Conservation (phyloP, 2,888 invertebrate species). For the Uloborus plumipes region DNA sequence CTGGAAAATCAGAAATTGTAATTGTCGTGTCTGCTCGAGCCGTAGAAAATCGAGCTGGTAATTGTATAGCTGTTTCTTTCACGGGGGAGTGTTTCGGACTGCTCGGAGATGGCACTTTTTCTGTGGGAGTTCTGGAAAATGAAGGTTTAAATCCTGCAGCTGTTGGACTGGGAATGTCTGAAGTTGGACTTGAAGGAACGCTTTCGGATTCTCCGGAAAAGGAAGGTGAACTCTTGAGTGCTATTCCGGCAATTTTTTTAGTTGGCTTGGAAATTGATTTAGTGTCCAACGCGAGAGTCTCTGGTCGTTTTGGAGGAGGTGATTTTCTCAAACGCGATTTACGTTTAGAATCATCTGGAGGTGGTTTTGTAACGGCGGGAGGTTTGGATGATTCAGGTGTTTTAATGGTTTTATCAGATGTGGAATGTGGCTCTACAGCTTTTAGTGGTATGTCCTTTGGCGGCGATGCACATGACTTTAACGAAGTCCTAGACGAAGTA, state of each 20-base stretch:
- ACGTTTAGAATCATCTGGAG: not conserved
- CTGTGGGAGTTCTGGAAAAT: constrained; percentile 22
- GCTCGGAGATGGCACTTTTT: not conserved
- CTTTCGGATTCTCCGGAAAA: constrained; percentile 26
- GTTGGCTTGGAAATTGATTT: constrained; percentile 29
- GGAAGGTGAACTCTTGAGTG: constrained; percentile 13
- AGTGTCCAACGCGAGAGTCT: constrained; percentile 27
- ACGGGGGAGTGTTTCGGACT: constrained; percentile 27
- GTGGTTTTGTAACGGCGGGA: not conserved
- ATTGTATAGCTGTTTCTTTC: not conserved
- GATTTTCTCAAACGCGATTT: constrained; percentile 22
- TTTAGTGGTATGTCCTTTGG: not conserved
- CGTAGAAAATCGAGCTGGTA: constrained; percentile 11
- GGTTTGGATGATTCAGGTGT: not conserved
- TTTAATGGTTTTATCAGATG: not conserved
- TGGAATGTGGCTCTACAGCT: constrained; percentile 36
- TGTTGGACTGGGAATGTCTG: constrained; percentile 39
- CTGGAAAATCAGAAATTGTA: constrained; percentile 22
- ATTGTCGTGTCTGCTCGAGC: constrained; percentile 22
- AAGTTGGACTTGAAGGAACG: constrained; percentile 22
- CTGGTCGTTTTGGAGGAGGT: constrained; percentile 46
- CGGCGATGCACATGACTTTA: not conserved
- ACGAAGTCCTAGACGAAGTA: not conserved
- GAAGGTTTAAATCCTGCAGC: constrained; percentile 9
- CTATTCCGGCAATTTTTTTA: constrained; percentile 44